Percentiles rank a stretch among this genome's conserved stretches.
Conservation (phyloP, 2,113 vertebrate species). For the Zosterops lateralis region DNA sequence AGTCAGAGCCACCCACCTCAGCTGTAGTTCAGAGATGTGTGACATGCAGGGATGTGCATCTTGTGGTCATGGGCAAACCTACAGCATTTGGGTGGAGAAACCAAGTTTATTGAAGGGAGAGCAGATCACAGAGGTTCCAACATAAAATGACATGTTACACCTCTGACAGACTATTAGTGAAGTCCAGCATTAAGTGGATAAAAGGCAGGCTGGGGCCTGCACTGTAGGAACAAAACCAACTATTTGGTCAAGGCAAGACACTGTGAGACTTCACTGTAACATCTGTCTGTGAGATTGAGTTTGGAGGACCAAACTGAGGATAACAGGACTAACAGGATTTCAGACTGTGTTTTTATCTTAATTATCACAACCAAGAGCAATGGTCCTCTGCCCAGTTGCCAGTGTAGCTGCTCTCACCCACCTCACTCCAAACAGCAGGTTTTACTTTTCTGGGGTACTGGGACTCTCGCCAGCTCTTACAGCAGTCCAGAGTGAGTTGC, state of each 20-base stretch:
- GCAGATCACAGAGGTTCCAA: neutral
- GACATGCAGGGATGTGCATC: fast-evolving
- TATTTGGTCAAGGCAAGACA: neutral
- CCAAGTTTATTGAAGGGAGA: neutral
- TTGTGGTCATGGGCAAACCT: neutral
- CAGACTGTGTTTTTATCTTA: neutral
- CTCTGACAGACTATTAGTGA: neutral
- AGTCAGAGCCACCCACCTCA: neutral
- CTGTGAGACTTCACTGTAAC: neutral
- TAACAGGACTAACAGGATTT: neutral
- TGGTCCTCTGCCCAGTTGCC: neutral
- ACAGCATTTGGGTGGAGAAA: neutral
- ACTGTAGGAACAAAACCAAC: neutral
- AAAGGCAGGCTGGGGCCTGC: neutral
- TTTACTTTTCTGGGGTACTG: fast-evolving
- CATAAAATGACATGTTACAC: neutral
- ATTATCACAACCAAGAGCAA: neutral
- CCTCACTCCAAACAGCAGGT: neutral
- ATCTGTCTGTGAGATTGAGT: neutral
- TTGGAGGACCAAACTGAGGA: neutral
- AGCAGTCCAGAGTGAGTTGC: fast-evolving
- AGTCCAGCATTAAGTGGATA: neutral
- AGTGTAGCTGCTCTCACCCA: neutral
- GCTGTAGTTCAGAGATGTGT: neutral
- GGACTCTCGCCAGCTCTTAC: neutral